Base-by-base conservation (phyloP, 2,888 invertebrate species). In the Tinea semifulvella region DNA sequence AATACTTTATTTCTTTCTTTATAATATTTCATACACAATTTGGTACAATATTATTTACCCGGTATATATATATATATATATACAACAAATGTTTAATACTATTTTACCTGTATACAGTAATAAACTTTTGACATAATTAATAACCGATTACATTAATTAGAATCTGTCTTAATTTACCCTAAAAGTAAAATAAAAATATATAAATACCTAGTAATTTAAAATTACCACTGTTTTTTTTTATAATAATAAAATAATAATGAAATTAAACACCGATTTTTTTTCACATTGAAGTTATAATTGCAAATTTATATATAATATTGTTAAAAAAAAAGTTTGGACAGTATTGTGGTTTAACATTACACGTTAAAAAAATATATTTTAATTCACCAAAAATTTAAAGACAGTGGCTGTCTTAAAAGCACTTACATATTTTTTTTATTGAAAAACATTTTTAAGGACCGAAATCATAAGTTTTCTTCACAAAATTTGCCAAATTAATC, bases 131-230 rank as follows among this genome's bases (percentile, higher is more conserved):
- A 75, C 68, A 72, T 72, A 72, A 71, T 73, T 63, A 31, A 72
- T 79, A 79, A 79, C 79, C 77, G 73, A 68, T 71, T 72, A 76
- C 73, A 74, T n/a, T n/a, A n/a, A n/a, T n/a, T n/a, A n/a, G n/a
- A n/a, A n/a, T n/a, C n/a, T n/a, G n/a, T n/a, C n/a, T n/a, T n/a
- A 60, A 60, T 58, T 56, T 51, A 57, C 56, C 57, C 68, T 74
- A 36, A 70, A 58, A 55, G 56, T 62, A n/a, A 66, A 64, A 62
- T 63, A 58, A 68, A 65, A n/a, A n/a, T n/a, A n/a, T n/a, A n/a
- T n/a, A n/a, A n/a, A n/a, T n/a, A n/a, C n/a, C n/a, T n/a, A n/a
- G n/a, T n/a, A n/a, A n/a, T n/a, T n/a, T n/a, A n/a, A n/a, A n/a
- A n/a, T n/a, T n/a, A n/a, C n/a, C n/a, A n/a, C n/a, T n/a, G n/a